These are phyloP conservation scores for Phanerotoma sp. DNA, from an alignment of 2,888 invertebrate genomes.

Conservation along the genomic window DNA sequence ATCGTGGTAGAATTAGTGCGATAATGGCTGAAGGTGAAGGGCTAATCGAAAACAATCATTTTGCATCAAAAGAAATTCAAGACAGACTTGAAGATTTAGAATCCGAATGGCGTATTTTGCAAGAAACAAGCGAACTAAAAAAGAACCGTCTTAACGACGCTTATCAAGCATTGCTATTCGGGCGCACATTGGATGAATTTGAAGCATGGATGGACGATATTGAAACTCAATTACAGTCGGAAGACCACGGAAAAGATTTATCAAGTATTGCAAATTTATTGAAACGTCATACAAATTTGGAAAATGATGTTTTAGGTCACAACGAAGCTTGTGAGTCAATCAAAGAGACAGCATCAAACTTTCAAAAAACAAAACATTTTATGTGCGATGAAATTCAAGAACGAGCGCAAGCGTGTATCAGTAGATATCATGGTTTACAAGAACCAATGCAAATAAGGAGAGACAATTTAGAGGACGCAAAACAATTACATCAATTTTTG, in stretches of 20 bases:
- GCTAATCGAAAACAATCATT: slow-evolving; percentile 74
- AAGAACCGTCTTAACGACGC: slow-evolving; percentile 85
- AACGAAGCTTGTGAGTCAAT: slow-evolving; percentile 79
- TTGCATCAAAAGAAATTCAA: slow-evolving; percentile 83
- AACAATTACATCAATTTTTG: slow-evolving; percentile 83
- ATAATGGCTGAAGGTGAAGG: slow-evolving; percentile 74
- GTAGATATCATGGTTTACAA: slow-evolving; percentile 76
- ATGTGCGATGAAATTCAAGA: slow-evolving; percentile 84
- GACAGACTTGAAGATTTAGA: slow-evolving; percentile 81
- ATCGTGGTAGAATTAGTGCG: slow-evolving; percentile 80
- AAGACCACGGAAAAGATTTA: slow-evolving; percentile 85
- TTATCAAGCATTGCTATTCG: slow-evolving; percentile 85
- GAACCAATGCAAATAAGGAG: slow-evolving; percentile 89
- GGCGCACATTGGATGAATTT: slow-evolving; percentile 88
- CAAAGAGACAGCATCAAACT: slow-evolving; percentile 76
- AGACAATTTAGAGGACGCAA: slow-evolving; percentile 90
- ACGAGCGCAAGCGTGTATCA: slow-evolving; percentile 68
- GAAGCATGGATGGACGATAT: slow-evolving; percentile 91
- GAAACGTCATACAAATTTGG: slow-evolving; percentile 79
- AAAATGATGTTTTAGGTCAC: slow-evolving; percentile 82
- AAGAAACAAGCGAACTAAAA: slow-evolving; percentile 80
- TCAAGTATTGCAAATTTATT: slow-evolving; percentile 81
- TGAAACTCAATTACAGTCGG: slow-evolving; percentile 73
- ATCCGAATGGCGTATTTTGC: slow-evolving; percentile 82
- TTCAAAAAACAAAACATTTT: slow-evolving; percentile 82